Percentiles rank a stretch among this genome's conserved stretches.
Conservation (phyloP, 1,140 invertebrate species). For the Drosophila nigrodunni region DNA sequence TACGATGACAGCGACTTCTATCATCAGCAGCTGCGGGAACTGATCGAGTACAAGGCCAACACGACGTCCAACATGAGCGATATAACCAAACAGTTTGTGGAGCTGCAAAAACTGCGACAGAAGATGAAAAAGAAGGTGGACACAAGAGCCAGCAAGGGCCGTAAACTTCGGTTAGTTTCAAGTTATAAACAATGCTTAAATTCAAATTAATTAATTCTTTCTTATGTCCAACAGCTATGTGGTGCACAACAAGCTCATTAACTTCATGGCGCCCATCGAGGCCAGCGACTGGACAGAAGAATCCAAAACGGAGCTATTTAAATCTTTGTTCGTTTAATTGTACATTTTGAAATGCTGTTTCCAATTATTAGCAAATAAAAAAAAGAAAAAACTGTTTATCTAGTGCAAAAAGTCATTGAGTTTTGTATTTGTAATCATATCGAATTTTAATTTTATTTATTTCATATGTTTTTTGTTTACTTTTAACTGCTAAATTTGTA, state of each 20-base stretch:
- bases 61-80: conserved; percentile 93
- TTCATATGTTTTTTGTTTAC: conserved; percentile 67
- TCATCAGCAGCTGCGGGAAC: conserved; percentile 94
- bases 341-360: conserved; percentile 2
- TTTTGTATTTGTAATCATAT: conserved; percentile 46
- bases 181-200: conserved; percentile 3
- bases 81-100: conserved; percentile 93
- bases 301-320: conserved; percentile 92
- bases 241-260: conserved; percentile 95
- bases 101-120: conserved; percentile 94
- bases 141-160: conserved; percentile 95
- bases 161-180: conserved; percentile 89
- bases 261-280: conserved; percentile 95
- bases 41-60: conserved; percentile 95
- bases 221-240: conserved; percentile 87
- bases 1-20: conserved; percentile 99
- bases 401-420: not conserved
- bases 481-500: conserved; percentile 79
- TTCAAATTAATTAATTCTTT: not conserved
- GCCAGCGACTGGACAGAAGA: conserved; percentile 90
- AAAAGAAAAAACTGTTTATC: not conserved
- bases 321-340: conserved; percentile 91
- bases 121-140: conserved; percentile 96
- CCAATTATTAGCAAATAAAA: conserved; percentile 19
- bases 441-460: conserved; percentile 66